These are phyloP conservation scores for Synergus umbraculus DNA, from an alignment of 2,888 invertebrate species.

Conservation along the genomic window DNA sequence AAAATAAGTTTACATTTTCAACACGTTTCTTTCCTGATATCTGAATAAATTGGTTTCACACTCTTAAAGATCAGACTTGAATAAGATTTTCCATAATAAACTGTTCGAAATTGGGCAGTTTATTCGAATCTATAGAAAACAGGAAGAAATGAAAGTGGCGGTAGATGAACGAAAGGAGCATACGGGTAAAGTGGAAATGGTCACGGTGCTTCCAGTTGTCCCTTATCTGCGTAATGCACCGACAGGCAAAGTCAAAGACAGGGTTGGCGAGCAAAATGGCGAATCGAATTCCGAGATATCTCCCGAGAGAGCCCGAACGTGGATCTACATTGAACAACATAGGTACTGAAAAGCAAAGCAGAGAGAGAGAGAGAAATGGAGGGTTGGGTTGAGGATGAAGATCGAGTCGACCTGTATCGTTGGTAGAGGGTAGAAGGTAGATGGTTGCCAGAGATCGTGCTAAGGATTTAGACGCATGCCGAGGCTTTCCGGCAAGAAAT, in stretches of 20 bases:
- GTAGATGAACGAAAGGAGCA: constrained; percentile 19
- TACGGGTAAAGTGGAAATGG: constrained; percentile 46
- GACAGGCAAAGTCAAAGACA: constrained; percentile 41
- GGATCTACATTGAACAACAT: constrained; percentile 38
- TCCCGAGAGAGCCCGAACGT: constrained; percentile 47
- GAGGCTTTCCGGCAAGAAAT: constrained; percentile 47
- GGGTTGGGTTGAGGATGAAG: constrained; percentile 8
- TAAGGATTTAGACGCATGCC: constrained; percentile 58
- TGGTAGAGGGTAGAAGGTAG: constrained; percentile 42
- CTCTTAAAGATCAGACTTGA: not conserved
- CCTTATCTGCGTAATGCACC: constrained; percentile 47
- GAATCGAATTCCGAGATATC: constrained; percentile 55
- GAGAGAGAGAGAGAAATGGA: not conserved
- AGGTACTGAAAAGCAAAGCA: not conserved
- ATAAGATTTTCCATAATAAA: not conserved
- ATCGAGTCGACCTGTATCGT: constrained; percentile 36
- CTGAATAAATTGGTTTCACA: not conserved
- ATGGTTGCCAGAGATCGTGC: constrained; percentile 56
- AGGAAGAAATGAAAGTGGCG: not conserved
- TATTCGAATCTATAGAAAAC: not conserved
- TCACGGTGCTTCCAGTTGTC: constrained; percentile 45
- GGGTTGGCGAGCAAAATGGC: constrained; percentile 30
- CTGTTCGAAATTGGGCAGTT: not conserved
- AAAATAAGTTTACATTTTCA: not conserved
- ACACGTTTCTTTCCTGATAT: not conserved